Conservation (phyloP, 2,888 invertebrate species). For the Zaprionus lineosus region DNA sequence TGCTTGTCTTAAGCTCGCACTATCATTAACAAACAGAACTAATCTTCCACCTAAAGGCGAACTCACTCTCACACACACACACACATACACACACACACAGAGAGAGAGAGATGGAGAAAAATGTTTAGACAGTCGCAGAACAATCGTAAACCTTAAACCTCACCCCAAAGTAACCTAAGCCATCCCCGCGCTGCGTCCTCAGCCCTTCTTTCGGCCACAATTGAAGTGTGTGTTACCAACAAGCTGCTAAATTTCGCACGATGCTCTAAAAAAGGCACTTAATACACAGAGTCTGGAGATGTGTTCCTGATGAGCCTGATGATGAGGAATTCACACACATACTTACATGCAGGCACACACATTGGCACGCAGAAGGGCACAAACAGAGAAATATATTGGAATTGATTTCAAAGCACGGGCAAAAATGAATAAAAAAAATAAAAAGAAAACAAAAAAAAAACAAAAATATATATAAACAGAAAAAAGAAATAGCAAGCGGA, state of each 20-base stretch:
- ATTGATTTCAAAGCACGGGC: constrained; percentile 1
- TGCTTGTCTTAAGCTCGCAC: constrained; percentile 18
- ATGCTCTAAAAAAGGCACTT: constrained; percentile 67
- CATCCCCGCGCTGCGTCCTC: too few species aligned
- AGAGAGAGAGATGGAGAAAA: too few species aligned
- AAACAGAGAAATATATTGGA: too few species aligned
- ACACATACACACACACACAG: constrained; percentile 8
- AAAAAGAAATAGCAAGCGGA: constrained; percentile 18
- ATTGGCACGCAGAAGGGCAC: neutral
- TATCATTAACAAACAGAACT: constrained; percentile 47
- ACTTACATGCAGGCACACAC: neutral
- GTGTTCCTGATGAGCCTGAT: constrained; percentile 26
- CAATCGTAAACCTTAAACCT: too few species aligned
- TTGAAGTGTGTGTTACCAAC: constrained; percentile 43
- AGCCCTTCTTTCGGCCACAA: too few species aligned
- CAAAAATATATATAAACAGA: neutral
- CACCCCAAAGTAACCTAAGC: too few species aligned
- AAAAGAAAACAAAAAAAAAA: constrained; percentile 12
- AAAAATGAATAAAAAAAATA: constrained; percentile 17
- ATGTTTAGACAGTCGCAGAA: too few species aligned
- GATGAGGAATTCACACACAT: constrained; percentile 28
- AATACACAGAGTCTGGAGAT: constrained; percentile 38
- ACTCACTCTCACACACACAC: neutral
- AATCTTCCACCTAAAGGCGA: constrained; percentile 23
- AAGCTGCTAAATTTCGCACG: constrained; percentile 77